Evolutionary conservation across 2,888 invertebrate species (phyloP), one percentile per base, ranked within the genome.

Genomic region (Quadriops clusia): DNA sequence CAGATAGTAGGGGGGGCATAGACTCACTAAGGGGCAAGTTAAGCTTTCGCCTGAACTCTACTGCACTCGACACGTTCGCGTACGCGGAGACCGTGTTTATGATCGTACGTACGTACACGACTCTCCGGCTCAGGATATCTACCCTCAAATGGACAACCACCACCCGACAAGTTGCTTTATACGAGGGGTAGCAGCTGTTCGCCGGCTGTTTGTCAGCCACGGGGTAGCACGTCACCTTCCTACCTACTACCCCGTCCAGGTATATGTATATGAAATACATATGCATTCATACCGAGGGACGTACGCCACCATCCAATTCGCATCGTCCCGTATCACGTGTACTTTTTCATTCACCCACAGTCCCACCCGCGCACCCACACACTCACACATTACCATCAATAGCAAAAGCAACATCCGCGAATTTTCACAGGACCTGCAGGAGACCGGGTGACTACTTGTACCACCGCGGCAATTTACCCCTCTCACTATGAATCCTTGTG

Each of bases 1-100:
- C 53, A 52, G 50, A 49, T 50, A 45, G 39, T 44, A 35, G 38
- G 40, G 54, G 49, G 53, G 51, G 38, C 49, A 52, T 49, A 49
- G 44, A 46, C 55, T 51, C 56, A 51, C 56, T 54, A 56, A 56
- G 57, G 58, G 58, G 56, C 55, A 54, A 44, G 42, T 50, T 41
- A 38, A 39, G 54, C 53, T 55, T 56, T 55, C 52, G 53, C 53
- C 49, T 49, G 41, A 45, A 42, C 34, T 39, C 37, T 40, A 33
- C 36, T 37, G 39, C 35, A 26, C 32, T 32, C 34, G 38, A 39
- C 37, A 40, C 41, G 35, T 35, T 30, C 34, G 33, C 32, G 27
- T 31, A 28, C 32, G 9, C 23, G 28, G 34, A 36, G 35, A 43
- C 39, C n/a, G n/a, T n/a, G n/a, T n/a, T n/a, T n/a, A n/a, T n/a